Evolutionary conservation across 2,888 invertebrate species (phyloP).

Genomic region (Noctua fimbriata): DNA sequence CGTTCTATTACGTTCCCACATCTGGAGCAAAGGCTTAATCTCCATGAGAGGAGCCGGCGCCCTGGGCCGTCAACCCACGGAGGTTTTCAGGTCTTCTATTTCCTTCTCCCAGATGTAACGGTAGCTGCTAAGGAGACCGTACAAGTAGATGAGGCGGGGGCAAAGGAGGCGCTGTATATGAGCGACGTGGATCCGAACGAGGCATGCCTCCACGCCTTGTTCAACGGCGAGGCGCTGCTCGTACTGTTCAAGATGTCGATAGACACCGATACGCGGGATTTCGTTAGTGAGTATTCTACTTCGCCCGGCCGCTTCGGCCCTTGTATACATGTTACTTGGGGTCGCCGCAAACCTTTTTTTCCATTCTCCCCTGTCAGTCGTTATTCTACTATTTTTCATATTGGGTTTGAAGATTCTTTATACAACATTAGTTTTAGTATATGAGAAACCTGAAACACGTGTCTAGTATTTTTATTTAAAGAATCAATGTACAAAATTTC

Average conservation of each 20-base stretch:
- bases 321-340: not conserved
- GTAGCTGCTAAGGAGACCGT: conserved; percentile 83
- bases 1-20: too few species aligned
- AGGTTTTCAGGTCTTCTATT: not conserved
- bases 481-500: too few species aligned
- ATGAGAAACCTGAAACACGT: too few species aligned
- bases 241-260: conserved; percentile 85
- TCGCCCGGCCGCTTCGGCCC: too few species aligned
- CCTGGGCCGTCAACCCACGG: not conserved
- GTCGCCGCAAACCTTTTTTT: not conserved
- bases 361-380: not conserved
- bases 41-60: not conserved
- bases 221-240: conserved; percentile 78
- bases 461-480: too few species aligned
- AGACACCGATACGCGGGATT: conserved; percentile 80
- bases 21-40: not conserved
- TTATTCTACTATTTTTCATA: not conserved
- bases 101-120: conserved; percentile 72
- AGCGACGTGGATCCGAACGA: conserved; percentile 87
- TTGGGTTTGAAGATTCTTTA: too few species aligned
- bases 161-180: conserved; percentile 84
- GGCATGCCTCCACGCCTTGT: conserved; percentile 81
- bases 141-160: conserved; percentile 74
- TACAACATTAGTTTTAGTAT: too few species aligned
- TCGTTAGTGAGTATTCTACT: conserved; percentile 81